These are phyloP conservation scores for Cliona cf. orientalis DNA, from an alignment of 37 sponge, comb jelly and placozoan genomes.

Conservation along the genomic window DNA sequence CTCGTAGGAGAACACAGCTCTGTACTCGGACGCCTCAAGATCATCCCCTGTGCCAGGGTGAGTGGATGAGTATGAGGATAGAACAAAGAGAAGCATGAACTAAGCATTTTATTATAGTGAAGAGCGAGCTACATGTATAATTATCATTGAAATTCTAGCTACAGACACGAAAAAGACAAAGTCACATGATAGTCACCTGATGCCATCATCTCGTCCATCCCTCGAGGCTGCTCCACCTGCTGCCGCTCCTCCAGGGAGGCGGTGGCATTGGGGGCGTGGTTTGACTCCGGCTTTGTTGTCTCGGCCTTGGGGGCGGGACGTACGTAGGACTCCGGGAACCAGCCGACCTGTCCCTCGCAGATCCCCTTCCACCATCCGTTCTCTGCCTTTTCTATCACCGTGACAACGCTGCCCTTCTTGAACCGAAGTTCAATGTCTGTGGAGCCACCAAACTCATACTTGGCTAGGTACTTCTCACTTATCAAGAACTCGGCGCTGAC, in stretches of 20 bases:
- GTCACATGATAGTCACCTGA: conserved; percentile 15
- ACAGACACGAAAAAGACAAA: not conserved
- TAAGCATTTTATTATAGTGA: not conserved
- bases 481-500: not conserved
- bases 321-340: conserved; percentile 73
- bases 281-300: not conserved
- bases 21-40: conserved; percentile 58
- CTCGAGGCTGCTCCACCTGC: conserved; percentile 5
- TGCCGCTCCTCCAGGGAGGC: too few species aligned
- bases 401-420: conserved; percentile 53
- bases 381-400: conserved; percentile 65
- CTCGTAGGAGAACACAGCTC: conserved; percentile 51
- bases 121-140: not conserved
- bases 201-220: conserved; percentile 37
- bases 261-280: not conserved
- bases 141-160: not conserved
- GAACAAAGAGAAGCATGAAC: not conserved
- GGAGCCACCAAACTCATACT: conserved; percentile 37
- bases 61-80: not conserved
- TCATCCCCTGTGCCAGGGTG: conserved; percentile 10
- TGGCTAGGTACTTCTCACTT: conserved; percentile 37
- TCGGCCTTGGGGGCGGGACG: conserved; percentile 8
- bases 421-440: conserved; percentile 62
- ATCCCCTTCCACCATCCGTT: conserved; percentile 78
- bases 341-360: conserved; percentile 54